Evolutionary conservation across 1,140 invertebrate species (phyloP), one percentile per base, ranked within the genome.

Genomic region (Magallana angulata): DNA sequence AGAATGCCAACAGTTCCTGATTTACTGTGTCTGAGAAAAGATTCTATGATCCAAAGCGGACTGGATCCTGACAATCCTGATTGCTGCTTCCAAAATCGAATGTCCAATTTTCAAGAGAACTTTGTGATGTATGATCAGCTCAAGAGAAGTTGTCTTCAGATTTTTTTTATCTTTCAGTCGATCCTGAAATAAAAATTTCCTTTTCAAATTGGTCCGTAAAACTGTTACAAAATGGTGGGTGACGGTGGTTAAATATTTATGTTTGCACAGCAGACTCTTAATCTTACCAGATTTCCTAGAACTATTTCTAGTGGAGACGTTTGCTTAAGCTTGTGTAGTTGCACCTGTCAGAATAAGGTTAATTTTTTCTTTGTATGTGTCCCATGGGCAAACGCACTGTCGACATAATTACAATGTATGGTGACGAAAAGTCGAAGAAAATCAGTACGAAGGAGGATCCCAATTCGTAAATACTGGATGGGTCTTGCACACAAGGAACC

Each of bases 51-150:
- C 24, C 24, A 76, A 76, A 24, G 12, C 7, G 68, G 24, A 36
- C 18, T 30, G 36, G 8, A 76, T 11, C 68, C 7, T 76, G 68
- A 76, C 68, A 76, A 76, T 11, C 36, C 68, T 76, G 68, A 76
- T 76, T 76, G 68, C 18, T 11, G 8, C 68, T 76, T 76, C 68
- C 68, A 76, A 48, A 48, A 76, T 76, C 68, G 68, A 9, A 76
- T 76, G 68, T 76, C 68, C 68, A 76, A 24, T 76, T 16, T 30
- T 76, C 11, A 18, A 30, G 8, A 5, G 68, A 30, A 76, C 68
- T 36, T 76, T 76, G 30, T 76, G 68, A 76, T 76, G 36, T 76
- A 76, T 76, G 68, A 76, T 12, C 68, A 30, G 12, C 18, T 30
- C 68, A 36, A 11, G 24, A 76, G 68, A 8, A 30, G 68, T 30